Evolutionary conservation across 2,113 vertebrate species (phyloP).

Genomic region (Lanius ludovicianus): DNA sequence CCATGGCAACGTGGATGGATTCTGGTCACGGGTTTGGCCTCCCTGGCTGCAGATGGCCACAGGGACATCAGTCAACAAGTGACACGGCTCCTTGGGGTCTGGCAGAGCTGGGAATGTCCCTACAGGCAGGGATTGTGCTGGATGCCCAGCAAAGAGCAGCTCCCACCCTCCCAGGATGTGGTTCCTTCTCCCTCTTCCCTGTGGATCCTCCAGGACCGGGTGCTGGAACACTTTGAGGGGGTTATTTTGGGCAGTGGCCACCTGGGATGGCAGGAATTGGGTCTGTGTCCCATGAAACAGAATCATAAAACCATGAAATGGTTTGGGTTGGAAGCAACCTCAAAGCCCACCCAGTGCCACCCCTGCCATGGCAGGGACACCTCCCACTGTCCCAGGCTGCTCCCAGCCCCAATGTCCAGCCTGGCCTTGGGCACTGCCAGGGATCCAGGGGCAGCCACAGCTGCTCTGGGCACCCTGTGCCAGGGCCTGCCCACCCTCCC

Average conservation of each 20-base stretch:
- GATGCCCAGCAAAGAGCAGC: not conserved
- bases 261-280: not conserved
- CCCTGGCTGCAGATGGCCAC: not conserved
- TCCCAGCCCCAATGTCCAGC: rapidly evolving
- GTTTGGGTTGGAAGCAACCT: not conserved
- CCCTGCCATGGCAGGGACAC: not conserved
- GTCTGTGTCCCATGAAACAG: too few species aligned
- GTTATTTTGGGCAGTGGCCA: not conserved
- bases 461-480: too few species aligned
- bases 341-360: rapidly evolving
- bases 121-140: not conserved
- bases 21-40: slow-evolving; percentile 35
- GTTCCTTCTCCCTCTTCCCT: not conserved
- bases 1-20: slow-evolving; percentile 69
- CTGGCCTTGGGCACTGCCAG: too few species aligned
- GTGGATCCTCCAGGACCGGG: not conserved
- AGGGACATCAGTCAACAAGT: slow-evolving; percentile 7
- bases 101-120: not conserved
- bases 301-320: not conserved
- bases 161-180: rapidly evolving
- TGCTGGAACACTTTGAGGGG: not conserved
- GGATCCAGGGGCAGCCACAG: too few species aligned
- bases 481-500: rapidly evolving
- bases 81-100: not conserved
- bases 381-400: rapidly evolving